phyloP scores from a whole-genome alignment of 2,888 invertebrate species.

The Agrotis puta region DNA sequence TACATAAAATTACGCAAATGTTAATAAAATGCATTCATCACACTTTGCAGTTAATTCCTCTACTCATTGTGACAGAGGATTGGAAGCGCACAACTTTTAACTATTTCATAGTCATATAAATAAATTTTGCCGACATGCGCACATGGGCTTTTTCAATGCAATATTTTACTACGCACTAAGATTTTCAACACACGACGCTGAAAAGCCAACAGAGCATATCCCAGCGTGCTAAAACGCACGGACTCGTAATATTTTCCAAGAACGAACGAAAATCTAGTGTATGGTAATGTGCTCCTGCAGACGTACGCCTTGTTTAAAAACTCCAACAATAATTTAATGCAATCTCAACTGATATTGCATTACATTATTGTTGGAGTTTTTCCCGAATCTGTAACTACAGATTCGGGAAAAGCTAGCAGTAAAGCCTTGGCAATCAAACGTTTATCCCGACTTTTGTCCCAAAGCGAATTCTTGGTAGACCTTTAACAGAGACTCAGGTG shows the following conservation, averaged over 20 bases:
- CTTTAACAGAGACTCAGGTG: constrained; percentile 92
- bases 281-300: background rate
- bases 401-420: background rate
- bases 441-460: constrained; percentile 79
- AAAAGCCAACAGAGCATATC: background rate
- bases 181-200: background rate
- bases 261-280: background rate
- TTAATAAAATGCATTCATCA: constrained; percentile 37
- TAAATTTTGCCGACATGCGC: background rate
- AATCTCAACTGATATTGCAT: no score
- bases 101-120: background rate
- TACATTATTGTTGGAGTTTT: no score
- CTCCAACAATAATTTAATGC: no score
- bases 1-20: constrained; percentile 25
- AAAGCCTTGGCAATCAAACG: background rate
- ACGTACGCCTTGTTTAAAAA: background rate
- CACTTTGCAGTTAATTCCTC: background rate
- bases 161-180: background rate
- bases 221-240: background rate
- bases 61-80: background rate
- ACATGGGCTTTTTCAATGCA: background rate
- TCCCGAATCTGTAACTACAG: no score
- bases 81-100: constrained; percentile 1
- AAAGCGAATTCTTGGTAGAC: constrained; percentile 93
- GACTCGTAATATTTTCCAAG: no score